Conservation (phyloP, 2,113 vertebrate species). For the Willisornis vidua region DNA sequence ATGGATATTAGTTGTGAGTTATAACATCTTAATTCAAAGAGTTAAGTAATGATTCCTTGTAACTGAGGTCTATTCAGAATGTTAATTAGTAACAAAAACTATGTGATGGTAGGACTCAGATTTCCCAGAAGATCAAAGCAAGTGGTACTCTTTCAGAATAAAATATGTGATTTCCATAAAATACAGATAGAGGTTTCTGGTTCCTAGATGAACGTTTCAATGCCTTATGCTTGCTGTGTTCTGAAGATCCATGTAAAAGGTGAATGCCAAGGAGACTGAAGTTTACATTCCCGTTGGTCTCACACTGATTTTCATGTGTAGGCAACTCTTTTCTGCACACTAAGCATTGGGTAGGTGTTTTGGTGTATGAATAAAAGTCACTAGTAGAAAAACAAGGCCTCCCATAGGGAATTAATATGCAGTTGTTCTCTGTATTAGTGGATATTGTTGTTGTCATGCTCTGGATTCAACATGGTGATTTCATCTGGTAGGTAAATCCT, state of each 20-base stretch:
- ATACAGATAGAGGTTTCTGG: not conserved
- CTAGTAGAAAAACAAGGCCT: not conserved
- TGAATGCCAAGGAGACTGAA: not conserved
- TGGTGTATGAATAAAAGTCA: not conserved
- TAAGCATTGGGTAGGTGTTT: not conserved
- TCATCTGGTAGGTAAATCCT: not conserved
- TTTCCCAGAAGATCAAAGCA: not conserved
- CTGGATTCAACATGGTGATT: not conserved
- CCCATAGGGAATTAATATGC: not conserved
- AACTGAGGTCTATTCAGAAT: not conserved
- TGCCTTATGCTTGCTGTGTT: not conserved
- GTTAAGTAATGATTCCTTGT: constrained; percentile 18
- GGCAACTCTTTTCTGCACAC: not conserved
- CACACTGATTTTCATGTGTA: not conserved
- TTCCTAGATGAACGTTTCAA: not conserved
- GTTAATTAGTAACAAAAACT: not conserved
- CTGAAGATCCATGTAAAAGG: not conserved
- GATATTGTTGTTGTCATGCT: not conserved
- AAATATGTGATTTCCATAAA: not conserved
- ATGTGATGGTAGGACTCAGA: not conserved
- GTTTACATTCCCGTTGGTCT: not conserved
- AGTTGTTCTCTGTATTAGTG: not conserved
- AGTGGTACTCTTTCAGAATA: not conserved
- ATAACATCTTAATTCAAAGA: constrained; percentile 16
- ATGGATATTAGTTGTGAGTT: constrained; percentile 55